Percentiles rank a stretch among this genome's conserved stretches.
Evolutionary conservation across 2,113 vertebrate species (phyloP).

Genomic region (Rhinolophus ferrumequinum): DNA sequence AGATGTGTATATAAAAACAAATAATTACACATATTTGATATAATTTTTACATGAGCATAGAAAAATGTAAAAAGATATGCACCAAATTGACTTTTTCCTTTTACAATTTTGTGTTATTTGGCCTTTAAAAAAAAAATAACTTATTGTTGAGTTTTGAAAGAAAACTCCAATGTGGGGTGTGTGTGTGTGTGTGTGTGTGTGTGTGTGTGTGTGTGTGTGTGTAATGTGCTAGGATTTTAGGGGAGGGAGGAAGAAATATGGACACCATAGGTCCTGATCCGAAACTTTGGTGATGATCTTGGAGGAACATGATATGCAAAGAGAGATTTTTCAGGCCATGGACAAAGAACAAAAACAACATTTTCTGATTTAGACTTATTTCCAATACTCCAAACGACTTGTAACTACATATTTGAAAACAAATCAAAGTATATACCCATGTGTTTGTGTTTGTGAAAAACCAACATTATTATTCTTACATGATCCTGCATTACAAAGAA

Average conservation of each 20-base stretch:
- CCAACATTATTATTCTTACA: not conserved
- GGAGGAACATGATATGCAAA: not conserved
- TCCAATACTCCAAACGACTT: not conserved
- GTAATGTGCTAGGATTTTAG: not conserved
- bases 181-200: not conserved
- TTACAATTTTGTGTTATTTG: not conserved
- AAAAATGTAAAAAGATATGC: not conserved
- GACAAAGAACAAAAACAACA: not conserved
- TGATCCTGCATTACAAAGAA: not conserved
- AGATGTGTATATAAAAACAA: not conserved
- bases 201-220: not conserved
- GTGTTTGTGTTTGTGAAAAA: not conserved
- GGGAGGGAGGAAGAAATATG: not conserved
- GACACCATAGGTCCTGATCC: not conserved
- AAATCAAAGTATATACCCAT: not conserved
- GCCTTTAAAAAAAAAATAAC: not conserved
- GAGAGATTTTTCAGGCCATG: not conserved
- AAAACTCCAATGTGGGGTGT: not conserved
- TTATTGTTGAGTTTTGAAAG: slow-evolving; percentile 31
- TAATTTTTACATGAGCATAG: not conserved
- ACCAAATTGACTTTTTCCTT: not conserved
- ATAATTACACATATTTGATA: not conserved
- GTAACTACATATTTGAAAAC: not conserved
- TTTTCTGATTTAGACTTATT: not conserved
- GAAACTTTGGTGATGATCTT: not conserved